phyloP scores from a whole-genome alignment of 1,140 invertebrate species.

The Temnothorax longispinosus region DNA sequence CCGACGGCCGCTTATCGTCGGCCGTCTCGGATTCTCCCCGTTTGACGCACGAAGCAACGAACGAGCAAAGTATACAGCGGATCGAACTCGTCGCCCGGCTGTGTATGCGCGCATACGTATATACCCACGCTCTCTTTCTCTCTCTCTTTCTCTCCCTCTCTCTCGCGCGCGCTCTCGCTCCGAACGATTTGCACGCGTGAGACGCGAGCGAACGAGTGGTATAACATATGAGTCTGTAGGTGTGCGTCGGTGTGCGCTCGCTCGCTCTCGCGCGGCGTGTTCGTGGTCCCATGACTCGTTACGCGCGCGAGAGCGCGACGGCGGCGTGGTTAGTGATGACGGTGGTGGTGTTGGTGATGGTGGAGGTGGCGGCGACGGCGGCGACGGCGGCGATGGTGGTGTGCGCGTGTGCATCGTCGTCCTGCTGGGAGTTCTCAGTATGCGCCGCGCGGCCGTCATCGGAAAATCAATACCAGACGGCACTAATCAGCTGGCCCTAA shows the following conservation, averaged over 20 bases:
- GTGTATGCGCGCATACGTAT: not conserved
- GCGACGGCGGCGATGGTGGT: not conserved
- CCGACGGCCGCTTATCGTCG: constrained; percentile 30
- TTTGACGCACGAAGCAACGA: constrained; percentile 50
- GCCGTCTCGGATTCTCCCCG: not conserved
- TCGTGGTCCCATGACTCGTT: constrained; percentile 64
- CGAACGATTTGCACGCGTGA: constrained; percentile 25
- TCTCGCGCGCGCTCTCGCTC: not conserved
- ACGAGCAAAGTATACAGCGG: constrained; percentile 31
- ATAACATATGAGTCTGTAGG: not conserved
- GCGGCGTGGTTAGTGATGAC: constrained; percentile 21
- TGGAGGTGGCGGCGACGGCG: not conserved
- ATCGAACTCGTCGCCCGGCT: constrained; percentile 55
- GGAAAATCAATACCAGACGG: constrained; percentile 84
- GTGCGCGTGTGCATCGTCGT: constrained; percentile 73
- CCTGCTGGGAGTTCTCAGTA: constrained; percentile 73
- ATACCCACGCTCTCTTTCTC: not conserved
- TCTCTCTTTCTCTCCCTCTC: not conserved
- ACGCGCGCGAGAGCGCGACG: constrained; percentile 55
- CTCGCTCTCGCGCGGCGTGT: constrained; percentile 43
- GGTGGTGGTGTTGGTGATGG: not conserved
- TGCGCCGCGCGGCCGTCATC: constrained; percentile 81
- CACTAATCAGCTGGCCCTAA: constrained; percentile 84
- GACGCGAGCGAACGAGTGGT: constrained; percentile 11
- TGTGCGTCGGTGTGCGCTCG: not conserved